Percentiles rank a stretch among this genome's conserved stretches.
phyloP scores from a whole-genome alignment of 2,797 vertebrate species.

The Alca torda region DNA sequence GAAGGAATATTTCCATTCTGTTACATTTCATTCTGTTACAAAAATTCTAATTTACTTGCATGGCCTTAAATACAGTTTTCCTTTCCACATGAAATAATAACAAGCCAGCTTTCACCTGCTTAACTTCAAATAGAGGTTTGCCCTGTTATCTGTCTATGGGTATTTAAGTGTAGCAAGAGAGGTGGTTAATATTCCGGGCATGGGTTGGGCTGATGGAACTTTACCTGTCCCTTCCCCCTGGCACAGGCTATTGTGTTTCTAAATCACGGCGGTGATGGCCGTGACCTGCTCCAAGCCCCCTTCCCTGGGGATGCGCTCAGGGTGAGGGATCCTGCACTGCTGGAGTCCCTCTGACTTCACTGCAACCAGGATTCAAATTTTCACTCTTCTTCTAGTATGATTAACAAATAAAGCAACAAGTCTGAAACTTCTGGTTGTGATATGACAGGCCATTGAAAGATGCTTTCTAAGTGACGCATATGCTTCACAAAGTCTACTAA shows the following conservation, averaged over 20 bases:
- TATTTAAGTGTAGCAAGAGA: background rate
- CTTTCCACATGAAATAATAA: background rate
- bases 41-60: background rate
- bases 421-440: background rate
- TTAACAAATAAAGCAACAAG: background rate
- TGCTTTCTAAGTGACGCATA: background rate
- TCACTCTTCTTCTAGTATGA: fast-evolving
- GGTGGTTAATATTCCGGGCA: background rate
- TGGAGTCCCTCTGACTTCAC: background rate
- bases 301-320: background rate
- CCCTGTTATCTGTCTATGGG: background rate
- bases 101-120: background rate
- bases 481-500: background rate
- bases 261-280: background rate
- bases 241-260: background rate
- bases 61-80: background rate
- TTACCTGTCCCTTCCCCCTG: background rate
- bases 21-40: background rate
- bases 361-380: background rate
- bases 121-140: background rate
- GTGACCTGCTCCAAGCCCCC: background rate
- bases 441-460: background rate
- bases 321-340: background rate
- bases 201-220: fast-evolving
- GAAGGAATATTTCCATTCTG: background rate